These are phyloP conservation scores for Myopa testacea DNA, from an alignment of 2,888 invertebrate genomes.

Conservation along the genomic window DNA sequence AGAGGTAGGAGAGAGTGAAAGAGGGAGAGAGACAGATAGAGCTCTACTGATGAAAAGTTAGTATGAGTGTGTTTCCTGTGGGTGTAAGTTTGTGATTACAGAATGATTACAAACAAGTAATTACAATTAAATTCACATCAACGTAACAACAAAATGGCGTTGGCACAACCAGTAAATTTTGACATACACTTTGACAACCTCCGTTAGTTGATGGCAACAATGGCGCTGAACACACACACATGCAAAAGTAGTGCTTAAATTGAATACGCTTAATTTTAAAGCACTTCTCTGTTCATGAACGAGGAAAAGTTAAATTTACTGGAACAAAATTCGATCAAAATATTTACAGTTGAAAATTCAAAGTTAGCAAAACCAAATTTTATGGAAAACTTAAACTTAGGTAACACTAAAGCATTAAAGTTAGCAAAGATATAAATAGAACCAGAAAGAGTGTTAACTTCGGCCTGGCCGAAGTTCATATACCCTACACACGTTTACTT, in stretches of 20 bases:
- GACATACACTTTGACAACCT: not conserved
- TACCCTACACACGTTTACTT: too few relatives aligned
- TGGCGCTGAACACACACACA: not conserved
- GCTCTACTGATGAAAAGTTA: too few relatives aligned
- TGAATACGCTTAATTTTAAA: not conserved
- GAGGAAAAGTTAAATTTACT: not conserved
- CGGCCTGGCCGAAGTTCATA: too few relatives aligned
- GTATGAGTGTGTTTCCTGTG: not conserved
- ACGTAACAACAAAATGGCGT: constrained; percentile 1
- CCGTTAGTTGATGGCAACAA: not conserved
- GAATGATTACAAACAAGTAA: not conserved
- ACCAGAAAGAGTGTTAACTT: too few relatives aligned
- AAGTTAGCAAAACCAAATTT: not conserved
- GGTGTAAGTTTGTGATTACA: not conserved
- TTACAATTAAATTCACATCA: constrained; percentile 10
- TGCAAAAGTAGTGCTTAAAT: not conserved
- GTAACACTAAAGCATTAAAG: not conserved
- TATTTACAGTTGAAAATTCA: not conserved
- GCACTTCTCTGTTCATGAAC: not conserved
- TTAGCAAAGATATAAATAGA: not conserved
- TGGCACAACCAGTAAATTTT: not conserved
- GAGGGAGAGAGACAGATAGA: too few relatives aligned
- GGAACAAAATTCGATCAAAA: not conserved
- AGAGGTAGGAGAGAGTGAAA: too few relatives aligned
- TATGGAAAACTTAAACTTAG: too few relatives aligned